These are phyloP conservation scores for Xenus cinereus DNA, from an alignment of 2,113 vertebrate genomes.

Conservation along the genomic window DNA sequence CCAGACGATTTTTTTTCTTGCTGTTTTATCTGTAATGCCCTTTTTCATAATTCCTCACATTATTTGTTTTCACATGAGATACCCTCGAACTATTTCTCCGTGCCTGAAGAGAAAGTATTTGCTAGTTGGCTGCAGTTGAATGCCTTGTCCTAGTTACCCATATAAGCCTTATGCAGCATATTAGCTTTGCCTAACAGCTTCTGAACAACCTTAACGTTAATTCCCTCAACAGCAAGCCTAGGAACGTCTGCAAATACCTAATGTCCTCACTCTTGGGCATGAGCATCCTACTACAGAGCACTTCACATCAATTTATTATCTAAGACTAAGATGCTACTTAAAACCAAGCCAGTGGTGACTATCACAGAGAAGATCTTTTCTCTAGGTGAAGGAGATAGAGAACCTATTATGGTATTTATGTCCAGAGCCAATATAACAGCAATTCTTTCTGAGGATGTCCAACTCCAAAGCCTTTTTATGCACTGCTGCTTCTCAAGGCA, in stretches of 20 bases:
- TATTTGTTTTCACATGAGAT: not conserved
- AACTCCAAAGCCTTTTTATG: not conserved
- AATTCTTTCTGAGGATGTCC: not conserved
- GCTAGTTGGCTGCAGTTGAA: not conserved
- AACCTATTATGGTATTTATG: not conserved
- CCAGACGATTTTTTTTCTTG: not conserved
- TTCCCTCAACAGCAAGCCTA: not conserved
- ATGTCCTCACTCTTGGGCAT: not conserved
- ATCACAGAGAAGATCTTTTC: not conserved
- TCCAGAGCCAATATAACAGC: not conserved
- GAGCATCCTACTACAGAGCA: not conserved
- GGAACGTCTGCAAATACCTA: not conserved
- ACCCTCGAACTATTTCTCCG: not conserved
- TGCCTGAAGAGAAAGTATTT: not conserved
- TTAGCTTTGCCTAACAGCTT: not conserved
- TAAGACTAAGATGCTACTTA: not conserved
- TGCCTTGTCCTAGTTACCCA: not conserved
- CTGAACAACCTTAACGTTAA: not conserved
- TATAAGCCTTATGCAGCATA: not conserved
- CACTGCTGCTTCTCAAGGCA: not conserved
- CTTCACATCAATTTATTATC: not conserved
- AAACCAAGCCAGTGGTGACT: not conserved
- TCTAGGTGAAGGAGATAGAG: not conserved
- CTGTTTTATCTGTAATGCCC: not conserved
- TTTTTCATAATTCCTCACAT: not conserved